Base-by-base conservation (phyloP, 1,140 invertebrate species). In the Drosophila subobscura region DNA sequence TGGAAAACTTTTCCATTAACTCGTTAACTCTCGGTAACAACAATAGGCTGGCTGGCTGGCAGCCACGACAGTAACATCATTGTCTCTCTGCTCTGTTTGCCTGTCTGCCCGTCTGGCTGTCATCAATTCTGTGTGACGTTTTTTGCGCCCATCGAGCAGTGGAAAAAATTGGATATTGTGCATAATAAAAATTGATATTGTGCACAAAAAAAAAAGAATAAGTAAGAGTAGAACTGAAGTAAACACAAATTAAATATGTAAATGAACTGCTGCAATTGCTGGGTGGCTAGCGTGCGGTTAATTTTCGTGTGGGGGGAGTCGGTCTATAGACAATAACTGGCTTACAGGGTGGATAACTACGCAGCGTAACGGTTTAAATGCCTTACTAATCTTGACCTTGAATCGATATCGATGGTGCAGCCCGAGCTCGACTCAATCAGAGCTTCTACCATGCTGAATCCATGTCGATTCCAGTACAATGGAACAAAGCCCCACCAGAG, bases 1-100 rank as follows among this genome's bases (percentile, higher is more conserved):
- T 72, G 76, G 66, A 42, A 84, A 84, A 84, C 72, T 79, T 84
- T 84, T 84, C 79, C 79, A 84, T 84, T 84, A 84, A 78, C 79
- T 84, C 79, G 79, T 84, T 84, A 84, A 72, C 71, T 83, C 47
- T 61, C 79, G 40, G 29, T 72, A 77, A 70, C 68, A 79, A 83
- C 79, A 81, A 81, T 77, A 83, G 74, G 54, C 70, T 20, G 12
- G 5, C 6, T 40, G 40, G n/a, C 49, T 44, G 51, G 27, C 56
- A 47, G 60, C 60, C 67, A 74, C 56, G 58, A 70, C 50, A 72
- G 84, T 81, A 83, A 72, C 71, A 81, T 71, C 75, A 59, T 73
- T 55, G 55, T 54, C 61, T 20, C 5, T 52, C 54, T 57, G 16
- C 49, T 63, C 57, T 68, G 67, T 83, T 68, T 81, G 78, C 51